Evolutionary conservation across 2,113 vertebrate species (phyloP), one percentile per base, ranked within the genome.

Genomic region (Lynx canadensis): DNA sequence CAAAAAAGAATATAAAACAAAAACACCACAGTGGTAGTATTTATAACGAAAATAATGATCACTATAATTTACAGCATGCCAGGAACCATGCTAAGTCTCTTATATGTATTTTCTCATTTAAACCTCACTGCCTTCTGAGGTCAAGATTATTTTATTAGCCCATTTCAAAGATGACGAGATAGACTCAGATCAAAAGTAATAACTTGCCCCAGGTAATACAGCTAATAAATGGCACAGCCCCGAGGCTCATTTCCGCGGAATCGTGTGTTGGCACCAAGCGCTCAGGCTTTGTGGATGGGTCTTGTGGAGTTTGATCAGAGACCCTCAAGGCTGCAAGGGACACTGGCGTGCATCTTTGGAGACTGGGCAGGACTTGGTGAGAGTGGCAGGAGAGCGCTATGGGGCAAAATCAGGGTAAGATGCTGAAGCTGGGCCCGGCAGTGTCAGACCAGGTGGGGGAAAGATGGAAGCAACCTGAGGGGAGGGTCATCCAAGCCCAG

Each of bases 131-230:
- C 19, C 14, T 91, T 66, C 25, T 52, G 45, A 91, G 10, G 7
- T 78, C 65, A 65, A 87, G 84, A 69, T 87, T 87, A 69, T 33
- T 45, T 33, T 45, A 89, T 36, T 60, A 50, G 50, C 33, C 69
- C 89, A 91, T 95, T 94, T 92, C 87, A 74, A 52, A 96, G 79
- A 73, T 21, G 36, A 90, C 31, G 48, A 78, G 45, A 90, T 19
- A 76, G 82, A 90, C 45, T 92, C 69, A 5, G 29, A 65, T 41
- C 50, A 55, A 94, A 89, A 78, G 33, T 27, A 73, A 65, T 27
- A 69, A 86, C 31, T 65, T 50, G 4, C 25, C 57, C 94, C 31
- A 33, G 31, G 60, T 83, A 52, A 80, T n/a, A n/a, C 3, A 60
- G 66, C 82, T 16, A 19, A 11, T 9, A n/a, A 66, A 25, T 10